Base-by-base conservation (phyloP, 1,140 invertebrate species). In the Campoletis sonorensis region DNA sequence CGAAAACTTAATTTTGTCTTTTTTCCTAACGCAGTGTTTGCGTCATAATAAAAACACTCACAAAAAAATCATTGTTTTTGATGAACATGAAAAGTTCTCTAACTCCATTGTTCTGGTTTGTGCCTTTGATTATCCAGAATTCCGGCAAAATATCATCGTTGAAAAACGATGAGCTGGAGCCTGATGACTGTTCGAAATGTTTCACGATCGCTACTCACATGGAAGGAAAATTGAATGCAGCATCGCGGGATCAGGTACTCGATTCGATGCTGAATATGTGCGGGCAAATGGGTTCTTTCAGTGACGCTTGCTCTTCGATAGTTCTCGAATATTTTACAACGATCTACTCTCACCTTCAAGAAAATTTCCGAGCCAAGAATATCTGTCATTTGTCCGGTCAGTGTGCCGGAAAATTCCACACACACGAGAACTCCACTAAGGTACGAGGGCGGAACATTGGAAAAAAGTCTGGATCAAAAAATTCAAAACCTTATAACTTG, bases 381-480 rank as follows among this genome's bases (percentile, higher is more conserved):
- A 89, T 97, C 26, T 97, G 96, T 87, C 94, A 96, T 85, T 87
- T 97, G 27, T 94, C 95, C 72, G 96, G 96, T 37, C 94, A 96
- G 84, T 97, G 96, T 86, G 90, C 91, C 13, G 85, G 90, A 26
- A 92, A 91, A 80, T 96, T 93, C 88, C 95, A 96, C 85, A 92
- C 92, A 26, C 95, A 96, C 79, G 93, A 94, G 49, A 93, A 93
- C 4, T 90, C 89, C 79, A 89, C 92, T 0, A 88, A 91, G 86
- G 86, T 91, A 84, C 83, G 79, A 72, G 7, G 18, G n/a, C n/a
- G n/a, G 10, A 21, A 16, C 2, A 2, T 37, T n/a, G 15, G 23
- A 37, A 71, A 67, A 54, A 18, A 10, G 30, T 37, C 40, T 67
- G 30, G 37, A n/a, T 30, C 16, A 15, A 68, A 33, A 37, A 40